A percentile compares a stretch with the other conserved stretches of the same genome.
These are phyloP conservation scores for Pentalonia nigronervosa DNA, from an alignment of 1,140 invertebrate species.

Conservation along the genomic window DNA sequence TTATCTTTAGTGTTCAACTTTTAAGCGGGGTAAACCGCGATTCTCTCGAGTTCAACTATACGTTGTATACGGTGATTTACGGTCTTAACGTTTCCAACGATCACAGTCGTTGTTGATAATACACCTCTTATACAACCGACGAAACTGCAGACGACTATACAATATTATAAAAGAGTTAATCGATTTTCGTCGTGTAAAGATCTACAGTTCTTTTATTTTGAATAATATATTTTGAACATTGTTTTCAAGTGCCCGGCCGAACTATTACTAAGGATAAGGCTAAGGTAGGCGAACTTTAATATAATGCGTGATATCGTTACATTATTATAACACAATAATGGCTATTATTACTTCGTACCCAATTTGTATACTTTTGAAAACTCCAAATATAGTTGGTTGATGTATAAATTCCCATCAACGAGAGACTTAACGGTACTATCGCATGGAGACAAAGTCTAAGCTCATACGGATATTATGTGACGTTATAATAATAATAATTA, in stretches of 20 bases:
- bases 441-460: not conserved
- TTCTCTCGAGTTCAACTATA: not conserved
- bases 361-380: not conserved
- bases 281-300: no score
- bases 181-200: not conserved
- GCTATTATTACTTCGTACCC: not conserved
- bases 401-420: not conserved
- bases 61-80: not conserved
- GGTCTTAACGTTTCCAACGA: not conserved
- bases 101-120: not conserved
- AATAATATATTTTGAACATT: no score
- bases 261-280: no score
- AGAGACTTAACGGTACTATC: not conserved
- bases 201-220: not conserved
- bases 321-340: not conserved
- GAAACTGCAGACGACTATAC: not conserved
- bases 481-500: not conserved
- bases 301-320: no score
- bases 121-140: not conserved
- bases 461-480: not conserved
- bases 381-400: not conserved
- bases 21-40: not conserved
- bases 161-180: not conserved
- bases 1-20: not conserved
- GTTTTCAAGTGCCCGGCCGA: no score